These are phyloP conservation scores for Tauraco hartlaubi DNA, from an alignment of 2,797 vertebrate genomes.

Conservation along the genomic window DNA sequence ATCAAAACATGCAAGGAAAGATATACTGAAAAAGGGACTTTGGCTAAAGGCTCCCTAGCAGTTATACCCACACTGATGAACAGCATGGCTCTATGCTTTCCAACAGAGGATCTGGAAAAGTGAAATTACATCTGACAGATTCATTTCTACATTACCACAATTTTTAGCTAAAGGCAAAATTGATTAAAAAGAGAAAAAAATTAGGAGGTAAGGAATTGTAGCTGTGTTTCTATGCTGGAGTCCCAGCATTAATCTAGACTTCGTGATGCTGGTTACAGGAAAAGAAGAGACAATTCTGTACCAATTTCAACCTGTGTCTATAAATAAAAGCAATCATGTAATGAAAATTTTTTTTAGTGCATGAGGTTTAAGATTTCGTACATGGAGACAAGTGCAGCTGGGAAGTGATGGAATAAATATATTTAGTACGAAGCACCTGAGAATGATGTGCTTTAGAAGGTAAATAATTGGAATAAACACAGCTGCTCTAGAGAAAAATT, in stretches of 20 bases:
- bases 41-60: neutral
- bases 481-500: neutral
- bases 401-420: neutral
- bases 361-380: neutral
- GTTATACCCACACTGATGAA: neutral
- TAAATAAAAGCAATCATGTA: neutral
- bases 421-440: neutral
- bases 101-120: neutral
- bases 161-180: slow-evolving; percentile 29
- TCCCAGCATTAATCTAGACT: neutral
- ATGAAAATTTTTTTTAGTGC: neutral
- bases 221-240: neutral
- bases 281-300: neutral
- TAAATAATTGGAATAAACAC: neutral
- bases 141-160: neutral
- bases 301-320: neutral
- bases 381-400: neutral
- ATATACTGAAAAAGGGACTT: neutral
- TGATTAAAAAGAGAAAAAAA: slow-evolving; percentile 29
- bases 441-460: neutral
- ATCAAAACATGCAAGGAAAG: neutral
- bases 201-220: neutral
- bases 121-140: slow-evolving; percentile 26
- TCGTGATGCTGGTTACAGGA: neutral
- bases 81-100: neutral